A percentile compares a stretch with the other conserved stretches of the same genome.
phyloP scores from a whole-genome alignment of 2,113 vertebrate genomes.

The Microcebus murinus region DNA sequence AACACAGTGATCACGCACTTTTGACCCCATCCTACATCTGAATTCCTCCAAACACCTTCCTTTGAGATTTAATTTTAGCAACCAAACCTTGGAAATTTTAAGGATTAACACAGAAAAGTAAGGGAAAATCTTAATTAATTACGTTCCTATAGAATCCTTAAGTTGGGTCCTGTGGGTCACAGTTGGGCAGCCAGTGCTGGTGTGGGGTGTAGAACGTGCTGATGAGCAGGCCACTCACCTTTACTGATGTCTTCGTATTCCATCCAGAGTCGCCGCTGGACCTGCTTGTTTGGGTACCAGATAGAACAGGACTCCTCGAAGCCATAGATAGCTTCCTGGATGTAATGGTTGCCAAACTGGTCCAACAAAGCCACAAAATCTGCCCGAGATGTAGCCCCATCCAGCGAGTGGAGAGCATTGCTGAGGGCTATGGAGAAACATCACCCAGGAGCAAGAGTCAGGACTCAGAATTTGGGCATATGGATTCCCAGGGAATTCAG shows the following conservation, averaged over 20 bases:
- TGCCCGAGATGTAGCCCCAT: slow-evolving; percentile 93
- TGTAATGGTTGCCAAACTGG: slow-evolving; percentile 98
- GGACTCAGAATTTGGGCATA: neutral
- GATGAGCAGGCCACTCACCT: slow-evolving; percentile 84
- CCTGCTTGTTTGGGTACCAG: slow-evolving; percentile 98
- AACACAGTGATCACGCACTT: neutral
- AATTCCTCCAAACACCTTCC: neutral
- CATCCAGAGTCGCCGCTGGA: slow-evolving; percentile 97
- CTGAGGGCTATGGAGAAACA: slow-evolving; percentile 89
- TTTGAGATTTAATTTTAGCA: neutral
- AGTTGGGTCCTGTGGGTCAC: accelerated
- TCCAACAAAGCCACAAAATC: slow-evolving; percentile 95
- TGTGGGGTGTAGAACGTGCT: neutral
- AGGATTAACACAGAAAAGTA: neutral
- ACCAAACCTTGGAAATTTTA: neutral
- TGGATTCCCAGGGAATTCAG: neutral
- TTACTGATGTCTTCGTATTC: slow-evolving; percentile 99
- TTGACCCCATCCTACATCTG: neutral
- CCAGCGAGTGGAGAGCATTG: slow-evolving; percentile 96
- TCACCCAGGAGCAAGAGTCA: neutral
- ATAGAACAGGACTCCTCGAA: slow-evolving; percentile 99
- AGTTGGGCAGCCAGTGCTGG: too few species aligned
- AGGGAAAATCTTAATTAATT: neutral
- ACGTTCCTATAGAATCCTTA: neutral
- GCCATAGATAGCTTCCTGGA: slow-evolving; percentile 97